A percentile compares a stretch with the other conserved stretches of the same genome.
phyloP scores from a whole-genome alignment of 2,113 vertebrate genomes.

The Cyanoderma ruficeps region DNA sequence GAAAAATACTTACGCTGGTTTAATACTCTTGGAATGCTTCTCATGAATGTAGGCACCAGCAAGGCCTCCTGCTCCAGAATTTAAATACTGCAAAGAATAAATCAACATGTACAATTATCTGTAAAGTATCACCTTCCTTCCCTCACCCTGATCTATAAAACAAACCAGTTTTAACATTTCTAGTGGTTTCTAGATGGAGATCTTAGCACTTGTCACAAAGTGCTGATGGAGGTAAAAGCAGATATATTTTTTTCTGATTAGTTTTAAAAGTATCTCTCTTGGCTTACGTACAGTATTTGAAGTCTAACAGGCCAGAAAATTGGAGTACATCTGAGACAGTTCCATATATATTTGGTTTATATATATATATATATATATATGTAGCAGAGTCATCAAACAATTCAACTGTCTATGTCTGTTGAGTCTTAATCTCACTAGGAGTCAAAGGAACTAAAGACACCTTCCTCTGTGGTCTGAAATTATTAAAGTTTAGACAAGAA shows the following conservation, averaged over 20 bases:
- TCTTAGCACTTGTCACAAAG: neutral
- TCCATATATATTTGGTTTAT: neutral
- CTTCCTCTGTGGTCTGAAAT: neutral
- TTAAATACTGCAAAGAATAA: conserved; percentile 85
- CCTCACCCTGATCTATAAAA: neutral
- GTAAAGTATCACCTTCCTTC: neutral
- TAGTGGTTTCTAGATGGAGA: neutral
- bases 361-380: neutral
- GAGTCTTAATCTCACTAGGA: neutral
- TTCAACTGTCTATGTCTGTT: neutral
- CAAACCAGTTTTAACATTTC: neutral
- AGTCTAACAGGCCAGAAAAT: neutral
- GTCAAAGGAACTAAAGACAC: neutral
- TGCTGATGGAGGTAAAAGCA: neutral
- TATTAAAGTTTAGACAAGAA: neutral
- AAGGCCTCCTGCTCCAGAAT: conserved; percentile 91
- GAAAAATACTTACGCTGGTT: conserved; percentile 84
- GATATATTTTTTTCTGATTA: neutral
- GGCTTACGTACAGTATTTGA: neutral
- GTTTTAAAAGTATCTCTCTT: neutral
- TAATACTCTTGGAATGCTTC: conserved; percentile 81
- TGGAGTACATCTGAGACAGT: neutral
- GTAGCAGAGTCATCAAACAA: neutral
- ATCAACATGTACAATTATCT: neutral
- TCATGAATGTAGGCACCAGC: conserved; percentile 90